phyloP scores from a whole-genome alignment of 2,888 invertebrate species.

The Himalopsyche tibetana region DNA sequence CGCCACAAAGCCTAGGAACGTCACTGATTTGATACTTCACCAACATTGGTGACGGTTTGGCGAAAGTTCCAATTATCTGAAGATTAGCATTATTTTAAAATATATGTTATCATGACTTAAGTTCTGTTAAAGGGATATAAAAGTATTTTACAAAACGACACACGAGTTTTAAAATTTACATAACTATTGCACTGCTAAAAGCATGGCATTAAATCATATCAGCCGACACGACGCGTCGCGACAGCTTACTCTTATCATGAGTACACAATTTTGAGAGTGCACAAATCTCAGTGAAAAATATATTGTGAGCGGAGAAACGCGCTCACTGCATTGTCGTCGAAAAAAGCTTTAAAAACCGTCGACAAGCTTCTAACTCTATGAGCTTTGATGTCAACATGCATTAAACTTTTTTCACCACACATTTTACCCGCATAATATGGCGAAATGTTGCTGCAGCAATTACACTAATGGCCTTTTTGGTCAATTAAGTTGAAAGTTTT shows the following conservation, averaged over 20 bases:
- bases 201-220: conserved; percentile 17
- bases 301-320: not conserved
- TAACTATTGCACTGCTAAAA: not conserved
- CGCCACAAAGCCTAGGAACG: too few relatives aligned
- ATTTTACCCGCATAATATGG: conserved; percentile 41
- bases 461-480: conserved; percentile 55
- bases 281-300: conserved; percentile 41
- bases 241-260: not conserved
- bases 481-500: conserved; percentile 55
- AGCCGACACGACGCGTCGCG: not conserved
- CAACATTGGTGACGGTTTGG: too few relatives aligned
- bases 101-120: too few relatives aligned
- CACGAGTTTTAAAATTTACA: not conserved
- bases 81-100: too few relatives aligned
- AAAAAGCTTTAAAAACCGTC: conserved; percentile 49
- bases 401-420: conserved; percentile 53
- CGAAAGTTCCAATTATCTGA: too few relatives aligned
- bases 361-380: conserved; percentile 9
- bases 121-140: too few relatives aligned
- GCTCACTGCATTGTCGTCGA: not conserved
- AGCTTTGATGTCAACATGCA: conserved; percentile 58
- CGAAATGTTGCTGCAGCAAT: conserved; percentile 43
- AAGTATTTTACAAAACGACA: too few relatives aligned
- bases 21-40: too few relatives aligned
- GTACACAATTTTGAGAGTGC: not conserved